Conservation (phyloP, 2,797 vertebrate genomes). For the Rhodeus uyekii region DNA sequence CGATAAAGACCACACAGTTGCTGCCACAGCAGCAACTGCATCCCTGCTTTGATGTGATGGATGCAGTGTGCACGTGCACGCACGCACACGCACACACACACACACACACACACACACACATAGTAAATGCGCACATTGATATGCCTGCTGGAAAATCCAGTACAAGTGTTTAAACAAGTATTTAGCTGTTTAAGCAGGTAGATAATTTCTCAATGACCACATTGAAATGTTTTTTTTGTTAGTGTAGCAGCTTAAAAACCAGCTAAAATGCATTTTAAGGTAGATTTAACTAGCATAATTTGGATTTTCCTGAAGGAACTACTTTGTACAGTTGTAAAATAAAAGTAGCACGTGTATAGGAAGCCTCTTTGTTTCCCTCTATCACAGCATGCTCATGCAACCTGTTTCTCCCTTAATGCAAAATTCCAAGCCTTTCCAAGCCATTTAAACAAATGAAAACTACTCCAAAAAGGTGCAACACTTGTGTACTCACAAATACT, state of each 20-base stretch:
- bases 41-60: constrained; percentile 52
- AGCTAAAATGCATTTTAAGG: neutral
- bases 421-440: constrained; percentile 44
- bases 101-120: neutral
- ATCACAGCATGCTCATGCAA: constrained; percentile 61
- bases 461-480: constrained; percentile 61
- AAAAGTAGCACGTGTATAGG: constrained; percentile 53
- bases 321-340: constrained; percentile 48
- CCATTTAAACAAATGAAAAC: constrained; percentile 46
- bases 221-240: neutral
- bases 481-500: constrained; percentile 60
- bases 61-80: constrained; percentile 19
- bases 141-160: constrained; percentile 21
- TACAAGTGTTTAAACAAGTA: neutral
- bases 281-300: neutral
- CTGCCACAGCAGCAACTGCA: neutral
- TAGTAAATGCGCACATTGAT: constrained; percentile 49
- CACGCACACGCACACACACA: constrained; percentile 1
- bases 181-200: neutral
- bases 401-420: constrained; percentile 64
- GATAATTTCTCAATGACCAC: neutral
- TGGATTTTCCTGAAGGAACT: neutral
- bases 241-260: neutral
- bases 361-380: constrained; percentile 49
- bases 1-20: constrained; percentile 17